phyloP scores from a whole-genome alignment of 2,888 invertebrate species.

The Eupithecia vulgata region DNA sequence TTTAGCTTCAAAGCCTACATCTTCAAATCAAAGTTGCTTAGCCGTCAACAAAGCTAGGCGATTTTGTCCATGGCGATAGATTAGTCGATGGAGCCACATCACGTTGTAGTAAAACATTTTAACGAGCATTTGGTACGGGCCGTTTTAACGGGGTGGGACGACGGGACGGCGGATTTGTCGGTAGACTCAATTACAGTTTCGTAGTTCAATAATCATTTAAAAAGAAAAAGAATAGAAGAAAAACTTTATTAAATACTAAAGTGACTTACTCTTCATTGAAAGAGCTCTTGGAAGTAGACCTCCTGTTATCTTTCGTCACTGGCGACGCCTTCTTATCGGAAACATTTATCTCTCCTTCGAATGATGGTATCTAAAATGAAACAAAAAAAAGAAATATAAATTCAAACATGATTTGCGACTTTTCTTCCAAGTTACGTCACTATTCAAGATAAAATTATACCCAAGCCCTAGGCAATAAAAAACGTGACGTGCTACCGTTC shows the following conservation, averaged over 20 bases:
- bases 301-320: slow-evolving; percentile 56
- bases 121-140: neutral
- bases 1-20: neutral
- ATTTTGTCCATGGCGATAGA: neutral
- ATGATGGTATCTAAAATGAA: slow-evolving; percentile 66
- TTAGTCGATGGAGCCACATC: too few species aligned
- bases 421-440: neutral
- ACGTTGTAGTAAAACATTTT: neutral
- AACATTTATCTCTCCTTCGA: slow-evolving; percentile 64
- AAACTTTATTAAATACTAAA: neutral
- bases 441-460: neutral
- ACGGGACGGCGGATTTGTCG: neutral
- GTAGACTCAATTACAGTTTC: neutral
- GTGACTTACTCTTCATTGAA: slow-evolving; percentile 63
- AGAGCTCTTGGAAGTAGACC: slow-evolving; percentile 69
- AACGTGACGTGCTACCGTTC: too few species aligned
- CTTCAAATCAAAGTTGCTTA: neutral
- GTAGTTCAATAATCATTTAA: neutral
- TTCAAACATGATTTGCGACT: neutral
- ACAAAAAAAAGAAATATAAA: neutral
- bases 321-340: slow-evolving; percentile 55
- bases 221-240: neutral
- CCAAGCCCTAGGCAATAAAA: too few species aligned
- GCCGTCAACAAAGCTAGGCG: neutral
- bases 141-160: neutral